A percentile compares a stretch with the other conserved stretches of the same genome.
Conservation (phyloP, 2,113 vertebrate genomes). For the zebrafish (Danio rerio) region GRCz12tu NC_133189.1:17115501-17116000, state of each 20-base stretch:
- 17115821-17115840: constrained; percentile 77
- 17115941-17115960: constrained; percentile 51
- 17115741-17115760: neutral
- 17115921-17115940: constrained; percentile 73
- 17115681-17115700: neutral
- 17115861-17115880: constrained; percentile 29
- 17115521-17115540: too few species aligned
- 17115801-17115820: constrained; percentile 68
- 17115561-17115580: too few species aligned
- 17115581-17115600: too few species aligned
- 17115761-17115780: neutral
- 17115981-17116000: constrained; percentile 51
- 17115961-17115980: constrained; percentile 71
- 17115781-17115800: constrained; percentile 71
- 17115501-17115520: too few species aligned
- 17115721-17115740: neutral
- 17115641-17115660: too few species aligned
- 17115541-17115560: too few species aligned
- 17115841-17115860: constrained; percentile 74
- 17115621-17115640: too few species aligned
- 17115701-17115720: neutral
- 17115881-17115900: constrained; percentile 73
- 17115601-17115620: too few species aligned
- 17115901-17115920: constrained; percentile 53
- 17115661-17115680: too few species aligned